A percentile compares a stretch with the other conserved stretches of the same genome.
Conservation (phyloP, 2,888 invertebrate genomes). For the Encarsia formosa region DNA sequence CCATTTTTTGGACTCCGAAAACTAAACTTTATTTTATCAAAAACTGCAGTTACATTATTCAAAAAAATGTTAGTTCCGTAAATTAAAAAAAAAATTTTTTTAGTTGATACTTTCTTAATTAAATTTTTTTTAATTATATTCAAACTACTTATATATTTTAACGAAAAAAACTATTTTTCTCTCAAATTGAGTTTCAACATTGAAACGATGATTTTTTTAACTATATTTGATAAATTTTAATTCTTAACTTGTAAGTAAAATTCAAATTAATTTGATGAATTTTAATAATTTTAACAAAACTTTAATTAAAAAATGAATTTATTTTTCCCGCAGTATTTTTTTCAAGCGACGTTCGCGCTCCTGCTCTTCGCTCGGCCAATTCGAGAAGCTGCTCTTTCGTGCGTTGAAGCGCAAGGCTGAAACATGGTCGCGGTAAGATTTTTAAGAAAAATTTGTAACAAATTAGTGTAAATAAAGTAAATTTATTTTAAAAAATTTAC, state of each 20-base stretch:
- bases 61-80: neutral
- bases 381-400: slow-evolving; percentile 27
- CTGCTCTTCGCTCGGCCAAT: slow-evolving; percentile 6
- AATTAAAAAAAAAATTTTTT: neutral
- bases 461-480: too few relatives aligned
- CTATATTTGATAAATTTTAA: too few relatives aligned
- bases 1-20: too few relatives aligned
- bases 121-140: neutral
- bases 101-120: neutral
- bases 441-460: slow-evolving; percentile 5
- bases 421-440: slow-evolving; percentile 45
- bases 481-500: too few relatives aligned
- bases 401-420: slow-evolving; percentile 31
- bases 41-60: neutral
- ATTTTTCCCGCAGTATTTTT: neutral
- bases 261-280: too few relatives aligned
- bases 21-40: too few relatives aligned
- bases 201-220: too few relatives aligned
- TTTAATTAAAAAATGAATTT: too few relatives aligned
- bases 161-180: too few relatives aligned
- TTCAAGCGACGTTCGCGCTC: slow-evolving; percentile 21
- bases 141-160: too few relatives aligned
- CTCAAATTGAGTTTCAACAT: neutral
- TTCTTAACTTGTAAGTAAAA: too few relatives aligned
- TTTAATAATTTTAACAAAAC: too few relatives aligned